Base-by-base conservation (phyloP, 2,888 invertebrate species). In the Adelognathus sp. region DNA sequence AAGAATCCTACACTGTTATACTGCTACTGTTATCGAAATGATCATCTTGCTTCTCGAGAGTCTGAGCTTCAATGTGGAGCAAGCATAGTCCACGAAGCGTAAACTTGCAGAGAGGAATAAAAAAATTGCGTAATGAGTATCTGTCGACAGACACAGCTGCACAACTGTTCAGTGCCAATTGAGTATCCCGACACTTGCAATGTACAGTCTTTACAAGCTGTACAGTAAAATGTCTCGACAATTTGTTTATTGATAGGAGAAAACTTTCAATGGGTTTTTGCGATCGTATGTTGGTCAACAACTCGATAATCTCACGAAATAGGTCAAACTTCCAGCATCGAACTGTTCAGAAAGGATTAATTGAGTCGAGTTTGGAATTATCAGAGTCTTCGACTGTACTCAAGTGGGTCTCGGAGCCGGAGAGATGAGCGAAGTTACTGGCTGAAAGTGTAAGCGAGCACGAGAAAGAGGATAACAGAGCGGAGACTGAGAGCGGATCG, bases 401-500 rank as follows among this genome's bases (percentile, higher is more conserved):
- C 9, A 9, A 21, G 46, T 3, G 21, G 6, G 9, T 9, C 9
- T 21, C 11, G 18, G 16, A 21, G 21, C 5, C 36, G n/a, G 29
- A 27, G 41, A 61, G 9, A n/a, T n/a, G 63, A 63, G 16, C 27
- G 27, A 18, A 54, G 50, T 52, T 29, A n/a, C 31, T 33, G 61
- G 39, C 27, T 24, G 5, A 9, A 24, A 58, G 46, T 61, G 63
- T 11, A 56, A 18, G 52, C 11, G 27, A 46, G 44, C 14, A 46
- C 56, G 39, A 39, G 7, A 4, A 54, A 29, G 27, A 63, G 50
- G 66, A 46, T 46, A 60, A 73, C 31, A 46, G 21, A 41, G 31
- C 50, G 50, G 64, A 77, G 63, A 46, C 63, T 46, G 76, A 72
- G 80, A 56, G 79, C 63, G 71, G 80, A 80, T 77, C 71, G 76